Evolutionary conservation across 2,113 vertebrate genomes (phyloP).

Genomic region (Nymphicus hollandicus): DNA sequence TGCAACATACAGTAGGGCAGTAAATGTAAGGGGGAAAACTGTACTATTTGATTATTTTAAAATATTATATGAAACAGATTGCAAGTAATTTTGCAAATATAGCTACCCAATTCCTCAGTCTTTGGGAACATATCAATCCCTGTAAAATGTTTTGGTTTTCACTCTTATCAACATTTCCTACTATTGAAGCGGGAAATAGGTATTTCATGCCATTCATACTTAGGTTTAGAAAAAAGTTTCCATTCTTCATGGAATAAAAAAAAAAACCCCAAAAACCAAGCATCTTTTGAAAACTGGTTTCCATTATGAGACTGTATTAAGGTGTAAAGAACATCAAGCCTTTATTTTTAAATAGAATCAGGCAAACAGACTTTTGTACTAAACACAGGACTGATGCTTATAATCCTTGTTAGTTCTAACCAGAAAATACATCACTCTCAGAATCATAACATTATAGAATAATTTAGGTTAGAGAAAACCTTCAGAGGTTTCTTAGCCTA

Average conservation of each 20-base stretch:
- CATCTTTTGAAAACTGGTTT: background rate
- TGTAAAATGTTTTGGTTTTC: background rate
- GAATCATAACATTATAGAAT: background rate
- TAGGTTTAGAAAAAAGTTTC: background rate
- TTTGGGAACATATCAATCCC: background rate
- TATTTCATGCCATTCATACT: background rate
- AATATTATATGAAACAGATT: background rate
- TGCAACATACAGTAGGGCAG: background rate
- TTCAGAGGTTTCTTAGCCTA: background rate
- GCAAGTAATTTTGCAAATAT: background rate
- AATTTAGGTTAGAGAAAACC: background rate
- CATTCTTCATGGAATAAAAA: background rate
- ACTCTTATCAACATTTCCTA: background rate
- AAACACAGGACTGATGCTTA: background rate
- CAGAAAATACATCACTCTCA: background rate
- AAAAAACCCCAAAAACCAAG: background rate
- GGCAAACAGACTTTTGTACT: background rate
- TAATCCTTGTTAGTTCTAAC: background rate
- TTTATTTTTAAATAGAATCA: background rate
- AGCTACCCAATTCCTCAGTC: background rate
- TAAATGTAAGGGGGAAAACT: background rate
- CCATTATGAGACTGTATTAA: background rate
- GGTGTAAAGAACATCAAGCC: background rate
- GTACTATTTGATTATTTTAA: background rate
- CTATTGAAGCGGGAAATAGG: background rate